Evolutionary conservation across 2,888 invertebrate genomes (phyloP).

Genomic region (Carpatolechia fugitivella): DNA sequence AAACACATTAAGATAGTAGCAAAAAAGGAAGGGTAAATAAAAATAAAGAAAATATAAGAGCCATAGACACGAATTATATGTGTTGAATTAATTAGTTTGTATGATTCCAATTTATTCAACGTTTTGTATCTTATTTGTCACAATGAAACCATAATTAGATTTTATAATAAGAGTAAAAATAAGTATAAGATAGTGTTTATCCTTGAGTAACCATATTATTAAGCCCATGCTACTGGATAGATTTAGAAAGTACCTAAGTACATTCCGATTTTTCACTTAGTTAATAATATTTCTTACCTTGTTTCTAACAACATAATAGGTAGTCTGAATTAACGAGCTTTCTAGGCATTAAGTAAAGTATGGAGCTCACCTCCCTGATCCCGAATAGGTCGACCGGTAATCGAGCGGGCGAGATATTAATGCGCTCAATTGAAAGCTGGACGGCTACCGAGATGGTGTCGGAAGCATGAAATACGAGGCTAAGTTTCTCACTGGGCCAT

Average conservation of each 20-base stretch:
- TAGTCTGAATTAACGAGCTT: not conserved
- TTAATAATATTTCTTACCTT: not conserved
- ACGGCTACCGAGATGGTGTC: constrained; percentile 22
- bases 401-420: constrained; percentile 25
- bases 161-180: no score
- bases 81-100: no score
- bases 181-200: no score
- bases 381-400: constrained; percentile 17
- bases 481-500: not conserved
- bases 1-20: no score
- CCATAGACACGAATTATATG: no score
- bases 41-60: no score
- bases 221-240: no score
- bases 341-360: constrained; percentile 4
- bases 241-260: not conserved
- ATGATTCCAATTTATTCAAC: no score
- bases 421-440: constrained; percentile 23
- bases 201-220: no score
- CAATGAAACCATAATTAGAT: no score
- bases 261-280: not conserved
- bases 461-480: constrained; percentile 12
- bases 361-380: constrained; percentile 16
- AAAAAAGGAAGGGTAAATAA: no score
- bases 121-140: no score
- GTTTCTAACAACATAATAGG: not conserved